Percentiles rank a stretch among this genome's conserved stretches.
Evolutionary conservation across 1,140 invertebrate genomes (phyloP).

Genomic region (Bombus superbus): DNA sequence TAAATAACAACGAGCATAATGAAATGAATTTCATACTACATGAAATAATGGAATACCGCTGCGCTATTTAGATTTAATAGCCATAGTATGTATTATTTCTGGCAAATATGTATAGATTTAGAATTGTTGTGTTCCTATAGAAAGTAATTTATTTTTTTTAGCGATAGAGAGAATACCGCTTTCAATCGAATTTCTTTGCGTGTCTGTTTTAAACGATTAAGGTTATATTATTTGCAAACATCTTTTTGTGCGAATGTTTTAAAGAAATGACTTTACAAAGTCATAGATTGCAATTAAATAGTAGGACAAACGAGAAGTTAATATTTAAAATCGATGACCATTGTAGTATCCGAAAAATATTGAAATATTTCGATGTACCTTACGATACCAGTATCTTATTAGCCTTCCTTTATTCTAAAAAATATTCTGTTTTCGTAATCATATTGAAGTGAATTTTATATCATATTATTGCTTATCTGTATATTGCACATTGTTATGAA

Average conservation of each 20-base stretch:
- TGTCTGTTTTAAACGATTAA: conserved; percentile 17
- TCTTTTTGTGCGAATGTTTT: conserved; percentile 23
- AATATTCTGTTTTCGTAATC: background rate
- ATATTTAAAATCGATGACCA: background rate
- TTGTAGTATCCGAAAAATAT: background rate
- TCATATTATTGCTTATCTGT: background rate
- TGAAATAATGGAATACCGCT: background rate
- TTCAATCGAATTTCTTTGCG: background rate
- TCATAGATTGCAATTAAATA: background rate
- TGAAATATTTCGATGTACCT: background rate
- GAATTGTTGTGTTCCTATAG: conserved; percentile 52
- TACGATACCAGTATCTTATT: background rate
- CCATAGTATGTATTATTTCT: background rate
- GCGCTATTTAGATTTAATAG: background rate
- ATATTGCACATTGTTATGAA: background rate
- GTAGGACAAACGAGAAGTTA: background rate
- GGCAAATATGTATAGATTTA: conserved; percentile 1
- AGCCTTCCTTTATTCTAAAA: background rate
- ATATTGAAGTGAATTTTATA: conserved; percentile 14
- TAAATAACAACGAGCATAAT: background rate
- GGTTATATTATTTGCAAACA: background rate
- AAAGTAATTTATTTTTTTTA: conserved; percentile 52
- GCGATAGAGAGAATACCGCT: background rate
- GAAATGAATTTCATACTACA: background rate
- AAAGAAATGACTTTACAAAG: background rate